These are phyloP conservation scores for Columba livia DNA, from an alignment of 2,113 vertebrate genomes.

Conservation along the genomic window DNA sequence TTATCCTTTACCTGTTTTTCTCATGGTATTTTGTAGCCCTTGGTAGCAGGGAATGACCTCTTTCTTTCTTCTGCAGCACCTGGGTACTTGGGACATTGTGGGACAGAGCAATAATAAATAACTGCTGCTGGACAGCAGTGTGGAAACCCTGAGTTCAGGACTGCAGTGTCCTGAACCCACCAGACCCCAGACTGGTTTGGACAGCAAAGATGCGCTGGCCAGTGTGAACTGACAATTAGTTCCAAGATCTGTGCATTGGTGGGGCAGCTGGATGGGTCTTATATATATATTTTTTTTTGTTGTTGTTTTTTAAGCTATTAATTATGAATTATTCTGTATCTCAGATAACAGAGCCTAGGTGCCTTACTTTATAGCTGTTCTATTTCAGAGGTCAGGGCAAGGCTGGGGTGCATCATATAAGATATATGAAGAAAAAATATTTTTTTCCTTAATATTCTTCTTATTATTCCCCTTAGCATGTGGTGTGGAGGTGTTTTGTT, in stretches of 20 bases:
- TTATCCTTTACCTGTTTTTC: neutral
- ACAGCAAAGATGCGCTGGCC: neutral
- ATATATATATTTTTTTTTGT: neutral
- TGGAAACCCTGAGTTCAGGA: neutral
- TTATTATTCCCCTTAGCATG: neutral
- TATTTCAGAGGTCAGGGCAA: neutral
- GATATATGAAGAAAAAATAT: neutral
- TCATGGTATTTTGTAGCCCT: neutral
- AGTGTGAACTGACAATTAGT: fast-evolving
- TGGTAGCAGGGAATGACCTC: neutral
- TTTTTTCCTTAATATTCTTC: neutral
- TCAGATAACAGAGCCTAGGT: neutral
- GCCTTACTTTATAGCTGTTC: neutral
- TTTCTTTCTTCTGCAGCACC: neutral
- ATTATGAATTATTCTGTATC: neutral
- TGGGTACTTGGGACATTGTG: neutral
- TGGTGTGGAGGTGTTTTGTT: neutral
- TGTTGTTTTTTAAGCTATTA: neutral
- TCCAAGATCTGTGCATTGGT: neutral
- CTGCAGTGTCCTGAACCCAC: neutral
- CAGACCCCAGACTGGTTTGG: neutral
- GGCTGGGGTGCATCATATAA: neutral
- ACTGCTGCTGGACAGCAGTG: neutral
- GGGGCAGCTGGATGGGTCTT: neutral
- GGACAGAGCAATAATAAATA: neutral